phyloP scores from a whole-genome alignment of 1,140 invertebrate species.

The Arctopsyche grandis region DNA sequence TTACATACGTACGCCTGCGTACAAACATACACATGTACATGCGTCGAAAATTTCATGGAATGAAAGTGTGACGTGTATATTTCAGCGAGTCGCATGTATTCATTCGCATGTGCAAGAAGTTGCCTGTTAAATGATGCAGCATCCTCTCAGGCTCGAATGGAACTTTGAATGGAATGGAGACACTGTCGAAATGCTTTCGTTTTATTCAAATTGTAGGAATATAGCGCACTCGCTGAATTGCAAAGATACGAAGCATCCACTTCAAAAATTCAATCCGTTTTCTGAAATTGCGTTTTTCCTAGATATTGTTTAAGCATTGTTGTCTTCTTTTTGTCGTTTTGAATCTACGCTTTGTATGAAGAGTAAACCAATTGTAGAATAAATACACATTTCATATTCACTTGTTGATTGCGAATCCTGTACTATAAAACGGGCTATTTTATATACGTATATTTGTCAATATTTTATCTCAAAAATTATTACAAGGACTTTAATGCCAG shows the following conservation, averaged over 20 bases:
- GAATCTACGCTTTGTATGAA: too few relatives aligned
- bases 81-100: slow-evolving; percentile 4
- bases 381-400: too few relatives aligned
- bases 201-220: neutral
- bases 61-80: slow-evolving; percentile 31
- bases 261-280: neutral
- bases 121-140: slow-evolving; percentile 24
- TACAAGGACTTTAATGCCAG: too few relatives aligned
- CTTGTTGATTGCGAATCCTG: too few relatives aligned
- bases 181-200: slow-evolving; percentile 11
- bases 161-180: slow-evolving; percentile 11
- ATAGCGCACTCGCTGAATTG: neutral
- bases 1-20: neutral
- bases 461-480: too few relatives aligned
- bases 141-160: slow-evolving; percentile 26
- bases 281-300: neutral
- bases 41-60: neutral
- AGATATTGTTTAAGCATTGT: neutral
- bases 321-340: too few relatives aligned
- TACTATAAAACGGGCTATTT: too few relatives aligned
- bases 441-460: too few relatives aligned
- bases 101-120: slow-evolving; percentile 10
- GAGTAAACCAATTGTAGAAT: too few relatives aligned
- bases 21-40: neutral
- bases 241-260: neutral